phyloP scores from a whole-genome alignment of 2,113 vertebrate species.

The Neomonachus schauinslandi region DNA sequence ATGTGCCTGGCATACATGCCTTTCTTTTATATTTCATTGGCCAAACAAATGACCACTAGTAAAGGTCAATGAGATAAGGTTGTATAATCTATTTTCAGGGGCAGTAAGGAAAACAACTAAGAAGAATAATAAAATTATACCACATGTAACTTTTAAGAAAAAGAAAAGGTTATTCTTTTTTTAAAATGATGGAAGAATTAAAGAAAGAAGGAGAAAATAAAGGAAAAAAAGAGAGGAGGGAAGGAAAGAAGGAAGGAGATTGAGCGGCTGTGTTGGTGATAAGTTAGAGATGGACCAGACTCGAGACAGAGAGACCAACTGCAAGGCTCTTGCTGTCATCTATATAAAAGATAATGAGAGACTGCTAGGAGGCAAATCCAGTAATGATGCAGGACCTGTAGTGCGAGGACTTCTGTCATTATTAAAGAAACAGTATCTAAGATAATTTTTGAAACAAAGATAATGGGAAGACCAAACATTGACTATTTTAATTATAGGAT shows the following conservation, averaged over 20 bases:
- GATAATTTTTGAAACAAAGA: conserved; percentile 11
- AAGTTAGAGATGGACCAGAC: neutral
- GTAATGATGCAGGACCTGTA: neutral
- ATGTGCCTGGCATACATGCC: neutral
- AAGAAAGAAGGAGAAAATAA: neutral
- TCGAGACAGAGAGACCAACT: neutral
- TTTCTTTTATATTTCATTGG: neutral
- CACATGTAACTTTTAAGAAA: neutral
- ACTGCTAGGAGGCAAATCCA: too few relatives aligned
- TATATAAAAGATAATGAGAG: neutral
- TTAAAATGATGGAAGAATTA: neutral
- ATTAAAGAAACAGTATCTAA: neutral
- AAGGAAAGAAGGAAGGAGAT: neutral
- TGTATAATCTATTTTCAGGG: neutral
- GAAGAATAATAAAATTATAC: neutral
- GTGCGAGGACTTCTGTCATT: neutral
- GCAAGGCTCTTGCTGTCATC: neutral
- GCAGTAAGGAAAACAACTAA: neutral
- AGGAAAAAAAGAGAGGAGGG: neutral
- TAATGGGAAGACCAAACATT: neutral
- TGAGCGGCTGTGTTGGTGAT: neutral
- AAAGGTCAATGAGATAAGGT: neutral
- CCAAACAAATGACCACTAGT: neutral
- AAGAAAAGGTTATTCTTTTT: neutral
- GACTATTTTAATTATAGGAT: neutral